Evolutionary conservation across 92 coral and sea anemone genomes (phyloP), one percentile per base, ranked within the genome.

Genomic region (Paramuricea clavata): DNA sequence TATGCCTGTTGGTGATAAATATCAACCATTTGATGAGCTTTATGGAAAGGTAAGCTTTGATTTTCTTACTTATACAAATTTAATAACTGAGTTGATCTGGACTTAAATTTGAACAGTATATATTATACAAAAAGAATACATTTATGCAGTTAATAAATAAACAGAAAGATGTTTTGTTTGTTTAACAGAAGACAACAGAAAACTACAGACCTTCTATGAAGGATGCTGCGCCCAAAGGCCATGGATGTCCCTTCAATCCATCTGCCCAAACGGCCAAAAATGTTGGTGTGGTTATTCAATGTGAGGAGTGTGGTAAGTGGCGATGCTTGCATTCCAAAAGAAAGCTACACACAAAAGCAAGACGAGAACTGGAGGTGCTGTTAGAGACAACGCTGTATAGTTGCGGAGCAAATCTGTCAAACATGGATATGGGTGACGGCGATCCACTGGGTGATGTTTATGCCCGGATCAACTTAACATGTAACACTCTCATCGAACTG

Each of bases 221-320:
- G 52, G 17, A 47, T 10, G 52, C 52, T 47, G 52, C 52, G 10
- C 13, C 52, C 13, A 47, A 47, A 15, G 52, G 52, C 17, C 87
- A 83, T 70, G 70, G 81, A 4, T 44, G 78, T 35, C 81, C 87
- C 15, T 83, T 83, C 79, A 69, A 49, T 69, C 87, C 80, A 33
- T 25, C 27, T 31, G 80, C 87, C 26, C 83, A 85, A 1, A 74
- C 83, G 28, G 81, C 76, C 27, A 85, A 85, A 57, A 85, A 74
- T 35, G 83, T 75, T n/a, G 76, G 83, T 6, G 11, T 81, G 0
- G 83, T 85, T 10, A 22, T 85, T 17, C 74, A 85, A 78, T 85
- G 81, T 43, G 82, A 74, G 74, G 88, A 85, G 13, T 85, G 88
- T 74, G 88, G 74, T 52, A 69, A 83, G 50, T 83, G 87, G 87